Base-by-base conservation (phyloP, 2,113 vertebrate species). In the Herpailurus yagouaroundi region DNA sequence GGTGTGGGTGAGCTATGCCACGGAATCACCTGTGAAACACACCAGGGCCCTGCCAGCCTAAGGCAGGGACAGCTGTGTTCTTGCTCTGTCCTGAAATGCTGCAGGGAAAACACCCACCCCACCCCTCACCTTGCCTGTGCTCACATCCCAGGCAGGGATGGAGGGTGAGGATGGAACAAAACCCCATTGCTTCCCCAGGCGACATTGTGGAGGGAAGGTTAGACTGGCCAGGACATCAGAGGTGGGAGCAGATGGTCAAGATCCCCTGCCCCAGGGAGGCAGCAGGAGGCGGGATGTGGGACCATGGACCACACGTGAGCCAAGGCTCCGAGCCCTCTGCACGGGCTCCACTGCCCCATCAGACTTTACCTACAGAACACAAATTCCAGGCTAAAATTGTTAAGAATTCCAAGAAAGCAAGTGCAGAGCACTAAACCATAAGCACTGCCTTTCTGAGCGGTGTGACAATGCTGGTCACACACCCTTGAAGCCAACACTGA, bases 51-150 rank as follows among this genome's bases (percentile, higher is more conserved):
- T 31, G 11, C 18, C 9, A 48, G 10, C 33, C 83, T 25, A 7
- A 18, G 64, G 27, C 9, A 48, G 31, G 25, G 19, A 93, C 4
- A 55, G 15, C 7, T 57, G 55, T 14, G n/a, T 79, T 9, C 71
- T 45, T 18, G 29, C 38, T 27, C 27, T 27, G 11, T 21, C n/a
- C 45, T 68, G 60, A 85, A 71, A 82, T 50, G 38, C 25, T 87
- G 0, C 29, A 57, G 27, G 3, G 13, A 27, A 57, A 16, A 60
- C 3, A 1, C 31, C 15, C 0, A 0, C 4, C 36, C 15, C 66
- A 18, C 55, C 19, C 2, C 36, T 50, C 7, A 60, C 29, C 9
- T 60, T 33, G 1, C 14, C 23, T 21, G 25, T 6, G 18, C 29
- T 38, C 60, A 85, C 16, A 23, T 45, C 23, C 5, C 57, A 68